A percentile compares a stretch with the other conserved stretches of the same genome.
Evolutionary conservation across 2,113 vertebrate species (phyloP).

Genomic region (Podocnemis expansa): DNA sequence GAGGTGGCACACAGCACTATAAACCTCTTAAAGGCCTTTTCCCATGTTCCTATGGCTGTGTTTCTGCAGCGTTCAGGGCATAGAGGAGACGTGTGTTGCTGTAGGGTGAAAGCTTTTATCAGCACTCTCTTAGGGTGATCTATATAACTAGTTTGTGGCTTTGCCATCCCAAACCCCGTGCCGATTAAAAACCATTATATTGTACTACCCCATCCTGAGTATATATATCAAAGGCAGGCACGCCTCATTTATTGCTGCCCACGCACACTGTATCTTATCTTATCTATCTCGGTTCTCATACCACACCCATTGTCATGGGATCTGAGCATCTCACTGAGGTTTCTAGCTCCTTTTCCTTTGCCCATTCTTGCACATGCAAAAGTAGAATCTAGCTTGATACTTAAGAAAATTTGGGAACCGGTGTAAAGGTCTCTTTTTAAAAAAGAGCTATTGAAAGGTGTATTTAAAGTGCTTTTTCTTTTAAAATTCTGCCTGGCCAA

Average conservation of each 20-base stretch:
- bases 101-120: neutral
- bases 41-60: neutral
- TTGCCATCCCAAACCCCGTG: neutral
- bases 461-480: accelerated
- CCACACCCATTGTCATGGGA: conserved; percentile 17
- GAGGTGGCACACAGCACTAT: neutral
- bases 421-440: neutral
- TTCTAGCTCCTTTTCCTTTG: neutral
- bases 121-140: neutral
- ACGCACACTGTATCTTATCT: neutral
- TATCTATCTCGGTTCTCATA: conserved; percentile 17
- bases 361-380: neutral
- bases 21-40: neutral
- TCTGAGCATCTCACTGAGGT: neutral
- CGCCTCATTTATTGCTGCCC: conserved; percentile 37
- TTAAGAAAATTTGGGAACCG: neutral
- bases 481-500: neutral
- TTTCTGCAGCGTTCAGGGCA: neutral
- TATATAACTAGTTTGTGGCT: neutral
- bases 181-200: neutral
- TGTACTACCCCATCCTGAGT: neutral
- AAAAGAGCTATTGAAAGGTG: neutral
- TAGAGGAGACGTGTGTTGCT: neutral
- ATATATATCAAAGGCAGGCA: neutral
- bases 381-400: neutral